Evolutionary conservation across 1,140 invertebrate genomes (phyloP), one percentile per base, ranked within the genome.

Genomic region (Thalassaphorura encarpata): DNA sequence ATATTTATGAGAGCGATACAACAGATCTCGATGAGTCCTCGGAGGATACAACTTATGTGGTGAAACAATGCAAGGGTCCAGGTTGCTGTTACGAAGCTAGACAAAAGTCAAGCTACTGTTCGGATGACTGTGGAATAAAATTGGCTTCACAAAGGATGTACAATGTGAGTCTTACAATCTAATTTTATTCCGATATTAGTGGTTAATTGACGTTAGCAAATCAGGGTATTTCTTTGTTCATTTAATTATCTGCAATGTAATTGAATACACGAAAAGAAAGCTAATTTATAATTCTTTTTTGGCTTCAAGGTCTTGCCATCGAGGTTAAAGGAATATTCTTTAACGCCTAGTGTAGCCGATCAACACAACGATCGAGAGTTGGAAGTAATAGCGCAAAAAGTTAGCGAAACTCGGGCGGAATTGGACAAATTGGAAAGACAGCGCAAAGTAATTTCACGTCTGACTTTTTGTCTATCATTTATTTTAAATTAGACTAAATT

Each of bases 101-200:
- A 8, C 77, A 77, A 26, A 83, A 83, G 15, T 95, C 90, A 46
- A 98, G 98, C 74, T 99, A 98, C 68, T 99, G 96, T 69, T 90
- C 85, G 13, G 83, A 95, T 63, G 80, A 86, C 54, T 99, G 96
- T 72, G 96, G 96, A 1, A 78, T 94, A 61, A 85, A 85, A 68
- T 72, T 98, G 2, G 94, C 95, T 0, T 89, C 85, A 1, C 85
- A 80, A 52, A 75, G 87, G 61, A 88, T 90, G 64, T 88, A 85
- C 66, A 84, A 88, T 72, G 83, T 84, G 66, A 65, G 52, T 53
- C 40, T 39, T 19, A 16, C n/a, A 62, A 21, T 60, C 48, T 23
- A 55, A 40, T 56, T 4, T 45, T 15, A 48, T 18, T n/a, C n/a
- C n/a, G n/a, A n/a, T n/a, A n/a, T n/a, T n/a, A n/a, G n/a, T n/a